phyloP scores from a whole-genome alignment of 1,140 invertebrate genomes.

The Zaprionus kolodkinae region DNA sequence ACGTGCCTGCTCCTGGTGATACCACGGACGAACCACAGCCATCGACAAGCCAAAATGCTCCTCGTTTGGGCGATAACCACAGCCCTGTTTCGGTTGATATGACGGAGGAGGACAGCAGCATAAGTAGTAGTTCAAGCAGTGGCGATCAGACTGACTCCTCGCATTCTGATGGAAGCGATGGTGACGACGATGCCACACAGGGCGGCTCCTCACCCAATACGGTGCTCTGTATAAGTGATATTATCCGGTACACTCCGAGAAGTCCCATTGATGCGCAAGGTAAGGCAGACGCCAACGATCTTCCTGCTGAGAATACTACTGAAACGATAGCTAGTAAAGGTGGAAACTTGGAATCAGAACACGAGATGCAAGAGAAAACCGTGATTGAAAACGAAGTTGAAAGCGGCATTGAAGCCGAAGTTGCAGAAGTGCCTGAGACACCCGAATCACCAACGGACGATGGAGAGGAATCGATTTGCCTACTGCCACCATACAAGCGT shows the following conservation, averaged over 20 bases:
- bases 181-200: conserved; percentile 11
- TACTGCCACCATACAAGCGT: conserved; percentile 20
- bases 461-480: conserved; percentile 26
- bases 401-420: background rate
- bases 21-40: background rate
- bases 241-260: background rate
- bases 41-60: background rate
- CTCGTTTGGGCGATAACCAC: conserved; percentile 9
- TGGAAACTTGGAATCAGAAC: background rate
- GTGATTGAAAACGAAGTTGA: conserved; percentile 2
- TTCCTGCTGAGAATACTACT: background rate
- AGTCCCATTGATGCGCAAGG: background rate
- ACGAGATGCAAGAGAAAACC: background rate
- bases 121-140: conserved; percentile 20
- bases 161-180: conserved; percentile 29
- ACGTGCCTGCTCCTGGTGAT: background rate
- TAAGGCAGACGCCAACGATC: background rate
- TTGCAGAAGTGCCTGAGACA: conserved; percentile 34
- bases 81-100: conserved; percentile 44
- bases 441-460: conserved; percentile 65
- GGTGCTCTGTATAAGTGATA: conserved; percentile 36
- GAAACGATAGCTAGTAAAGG: background rate
- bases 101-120: conserved; percentile 34
- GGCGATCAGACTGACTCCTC: conserved; percentile 20
- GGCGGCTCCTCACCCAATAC: conserved; percentile 42